A percentile compares a stretch with the other conserved stretches of the same genome.
phyloP scores from a whole-genome alignment of 2,113 vertebrate genomes.

The Polyodon spathula region DNA sequence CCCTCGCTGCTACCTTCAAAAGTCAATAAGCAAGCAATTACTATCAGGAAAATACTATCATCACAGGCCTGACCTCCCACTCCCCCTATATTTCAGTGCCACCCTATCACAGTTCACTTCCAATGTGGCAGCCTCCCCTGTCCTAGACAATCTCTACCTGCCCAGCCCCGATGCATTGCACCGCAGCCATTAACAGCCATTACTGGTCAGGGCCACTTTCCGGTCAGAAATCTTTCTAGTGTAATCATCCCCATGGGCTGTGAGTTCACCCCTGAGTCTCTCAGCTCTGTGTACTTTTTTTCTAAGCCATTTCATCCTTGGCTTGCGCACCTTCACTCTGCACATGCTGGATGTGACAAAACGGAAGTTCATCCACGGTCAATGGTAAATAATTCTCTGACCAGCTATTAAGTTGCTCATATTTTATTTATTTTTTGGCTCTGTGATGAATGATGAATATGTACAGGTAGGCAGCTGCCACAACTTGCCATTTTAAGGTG shows the following conservation, averaged over 20 bases:
- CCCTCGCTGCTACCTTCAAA: conserved; percentile 6
- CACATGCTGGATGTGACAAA: conserved; percentile 42
- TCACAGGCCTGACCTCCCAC: conserved; percentile 19
- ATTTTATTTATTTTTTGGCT: conserved; percentile 32
- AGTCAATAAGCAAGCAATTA: conserved; percentile 18
- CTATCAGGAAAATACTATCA: conserved; percentile 28
- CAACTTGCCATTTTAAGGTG: conserved; percentile 2
- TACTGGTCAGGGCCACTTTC: conserved; percentile 57
- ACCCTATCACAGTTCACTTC: conserved; percentile 31
- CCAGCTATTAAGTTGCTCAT: conserved; percentile 41
- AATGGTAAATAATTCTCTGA: conserved; percentile 48
- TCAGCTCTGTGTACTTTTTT: conserved; percentile 23
- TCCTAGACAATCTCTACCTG: conserved; percentile 17
- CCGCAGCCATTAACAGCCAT: conserved; percentile 54
- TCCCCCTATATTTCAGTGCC: conserved; percentile 20
- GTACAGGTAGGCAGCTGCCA: too few relatives aligned
- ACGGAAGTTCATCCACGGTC: conserved; percentile 40
- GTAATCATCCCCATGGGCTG: conserved; percentile 45
- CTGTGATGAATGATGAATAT: conserved; percentile 43
- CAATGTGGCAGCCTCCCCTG: conserved; percentile 17
- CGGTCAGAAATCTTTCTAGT: conserved; percentile 61
- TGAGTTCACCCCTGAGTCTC: conserved; percentile 41
- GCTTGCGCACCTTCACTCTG: conserved; percentile 52
- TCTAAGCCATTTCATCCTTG: conserved; percentile 22
- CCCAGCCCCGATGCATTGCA: conserved; percentile 29